phyloP scores from a whole-genome alignment of 2,888 invertebrate species.

The Coleophora deauratella region DNA sequence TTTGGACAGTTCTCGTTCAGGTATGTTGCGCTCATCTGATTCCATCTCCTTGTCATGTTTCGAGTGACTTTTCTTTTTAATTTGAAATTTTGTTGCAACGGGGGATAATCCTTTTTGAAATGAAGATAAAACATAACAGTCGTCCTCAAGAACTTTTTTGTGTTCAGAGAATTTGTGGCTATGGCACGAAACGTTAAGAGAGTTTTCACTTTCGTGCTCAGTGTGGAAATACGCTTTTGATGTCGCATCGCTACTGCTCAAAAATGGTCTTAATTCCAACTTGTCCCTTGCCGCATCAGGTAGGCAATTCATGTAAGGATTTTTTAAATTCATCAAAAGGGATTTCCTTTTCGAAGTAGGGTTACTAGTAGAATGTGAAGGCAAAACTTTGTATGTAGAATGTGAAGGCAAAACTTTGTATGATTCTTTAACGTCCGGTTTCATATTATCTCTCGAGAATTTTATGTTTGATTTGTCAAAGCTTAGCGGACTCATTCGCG shows the following conservation, averaged over 20 bases:
- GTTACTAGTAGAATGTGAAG: constrained; percentile 6
- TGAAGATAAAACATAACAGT: constrained; percentile 33
- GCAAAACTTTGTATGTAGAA: background rate
- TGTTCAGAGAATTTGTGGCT: constrained; percentile 22
- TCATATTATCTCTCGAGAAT: constrained; percentile 23
- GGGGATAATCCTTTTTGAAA: constrained; percentile 25
- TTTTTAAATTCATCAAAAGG: constrained; percentile 9
- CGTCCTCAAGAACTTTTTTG: constrained; percentile 22
- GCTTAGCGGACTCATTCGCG: constrained; percentile 19
- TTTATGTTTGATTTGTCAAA: constrained; percentile 27
- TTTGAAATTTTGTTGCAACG: constrained; percentile 19
- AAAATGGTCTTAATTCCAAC: constrained; percentile 29
- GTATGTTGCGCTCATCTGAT: constrained; percentile 9
- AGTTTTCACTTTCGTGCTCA: constrained; percentile 27
- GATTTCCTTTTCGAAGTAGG: background rate
- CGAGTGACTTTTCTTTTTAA: constrained; percentile 23
- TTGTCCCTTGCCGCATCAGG: background rate
- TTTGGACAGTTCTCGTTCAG: background rate
- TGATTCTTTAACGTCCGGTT: no score
- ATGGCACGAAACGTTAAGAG: constrained; percentile 25
- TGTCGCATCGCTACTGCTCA: constrained; percentile 35
- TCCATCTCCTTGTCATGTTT: constrained; percentile 20
- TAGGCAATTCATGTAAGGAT: constrained; percentile 9
- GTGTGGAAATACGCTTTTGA: constrained; percentile 29
- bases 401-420: constrained; percentile 1